Base-by-base conservation (phyloP, 2,797 vertebrate species). In the Oryzias dopingdopingensis region DNA sequence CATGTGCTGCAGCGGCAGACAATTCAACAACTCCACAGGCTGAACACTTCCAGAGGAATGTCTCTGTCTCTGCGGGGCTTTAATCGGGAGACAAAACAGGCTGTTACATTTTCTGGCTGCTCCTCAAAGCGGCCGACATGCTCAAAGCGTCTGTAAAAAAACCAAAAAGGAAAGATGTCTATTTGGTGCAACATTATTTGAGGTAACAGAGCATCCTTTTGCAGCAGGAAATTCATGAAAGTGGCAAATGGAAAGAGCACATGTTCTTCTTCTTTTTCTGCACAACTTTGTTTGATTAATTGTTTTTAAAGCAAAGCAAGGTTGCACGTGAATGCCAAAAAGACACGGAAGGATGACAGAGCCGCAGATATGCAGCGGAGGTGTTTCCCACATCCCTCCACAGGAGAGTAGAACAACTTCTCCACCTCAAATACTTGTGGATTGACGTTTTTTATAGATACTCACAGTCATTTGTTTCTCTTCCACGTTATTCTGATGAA, bases 401-500 rank as follows among this genome's bases (percentile, higher is more conserved):
- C 46, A 26, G 55, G 52, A 37, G 23, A 42, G 67, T 61, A 54
- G 54, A 53, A 44, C 26, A 65, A 52, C 52, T 63, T 46, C 17
- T 14, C 1, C 24, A 41, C 52, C 16, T 53, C 62, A 49, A 47
- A 42, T 51, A 46, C 49, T 4, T 24, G 49, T n/a, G 48, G 42
- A 48, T 20, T 10, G 54, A 42, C 46, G 0, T 14, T 10, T 15
- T 49, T 22, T 26, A 48, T 53, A 53, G 55, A 87, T 72, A 92
- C 92, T 93, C 85, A 93, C 92, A 89, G 84, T 85, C 90, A 91
- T 92, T 77, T 82, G 90, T 62, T 85, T 79, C 65, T 71, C 62
- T 56, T 74, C 73, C 16, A 12, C 4, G 14, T 14, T 61, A 41
- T 13, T 44, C 24, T 59, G 48, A 68, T 47, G 48, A 59, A 53